Percentiles rank a stretch among this genome's conserved stretches.
Evolutionary conservation across 2,888 invertebrate species (phyloP).

Genomic region (Galerucella pusilla): DNA sequence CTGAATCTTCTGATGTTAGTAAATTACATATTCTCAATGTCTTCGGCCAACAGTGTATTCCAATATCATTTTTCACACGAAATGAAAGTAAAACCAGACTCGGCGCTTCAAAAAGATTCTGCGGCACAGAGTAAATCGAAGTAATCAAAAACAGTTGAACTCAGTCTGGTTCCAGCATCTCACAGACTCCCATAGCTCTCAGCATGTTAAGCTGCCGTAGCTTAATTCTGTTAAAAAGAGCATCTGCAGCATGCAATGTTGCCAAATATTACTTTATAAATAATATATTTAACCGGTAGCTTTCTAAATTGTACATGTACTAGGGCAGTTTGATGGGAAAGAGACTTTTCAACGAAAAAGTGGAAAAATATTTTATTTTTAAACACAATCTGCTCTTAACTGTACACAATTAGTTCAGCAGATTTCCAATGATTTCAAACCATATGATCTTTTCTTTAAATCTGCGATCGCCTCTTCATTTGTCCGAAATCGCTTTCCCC

Average conservation of each 20-base stretch:
- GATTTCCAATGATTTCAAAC: too few species aligned
- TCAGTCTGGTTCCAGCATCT: constrained; percentile 34
- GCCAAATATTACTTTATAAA: neutral
- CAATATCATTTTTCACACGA: neutral
- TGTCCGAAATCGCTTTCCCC: too few species aligned
- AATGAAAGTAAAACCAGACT: constrained; percentile 7
- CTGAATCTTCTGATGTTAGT: neutral
- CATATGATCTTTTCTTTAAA: too few species aligned
- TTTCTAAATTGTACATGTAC: too few species aligned
- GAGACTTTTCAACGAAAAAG: too few species aligned
- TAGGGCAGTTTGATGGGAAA: too few species aligned
- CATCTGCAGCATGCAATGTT: constrained; percentile 45
- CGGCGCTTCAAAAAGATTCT: constrained; percentile 4
- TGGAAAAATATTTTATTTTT: too few species aligned
- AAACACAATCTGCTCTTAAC: too few species aligned
- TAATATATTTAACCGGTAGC: neutral
- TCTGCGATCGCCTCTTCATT: too few species aligned
- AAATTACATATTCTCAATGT: neutral
- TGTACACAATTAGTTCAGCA: too few species aligned
- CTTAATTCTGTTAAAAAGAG: constrained; percentile 58
- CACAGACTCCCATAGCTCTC: constrained; percentile 52
- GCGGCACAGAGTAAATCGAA: constrained; percentile 29
- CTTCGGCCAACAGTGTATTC: neutral
- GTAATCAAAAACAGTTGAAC: constrained; percentile 39
- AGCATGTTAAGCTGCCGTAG: constrained; percentile 56